These are phyloP conservation scores for Eupsilia transversa DNA, from an alignment of 2,888 invertebrate species.

Conservation along the genomic window DNA sequence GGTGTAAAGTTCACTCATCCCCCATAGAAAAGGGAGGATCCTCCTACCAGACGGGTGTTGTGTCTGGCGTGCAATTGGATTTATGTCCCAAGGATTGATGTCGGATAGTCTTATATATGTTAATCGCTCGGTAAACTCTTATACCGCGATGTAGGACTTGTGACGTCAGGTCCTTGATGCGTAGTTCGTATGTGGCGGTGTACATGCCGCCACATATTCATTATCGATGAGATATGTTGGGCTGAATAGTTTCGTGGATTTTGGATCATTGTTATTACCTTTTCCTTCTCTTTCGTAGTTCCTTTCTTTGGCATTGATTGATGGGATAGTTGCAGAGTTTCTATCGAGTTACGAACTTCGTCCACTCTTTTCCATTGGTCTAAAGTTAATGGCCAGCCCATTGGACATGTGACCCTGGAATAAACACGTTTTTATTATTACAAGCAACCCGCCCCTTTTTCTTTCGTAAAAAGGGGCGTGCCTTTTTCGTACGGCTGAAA, in stretches of 20 bases:
- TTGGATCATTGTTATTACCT: slow-evolving; percentile 2
- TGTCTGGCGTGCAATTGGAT: too few species aligned
- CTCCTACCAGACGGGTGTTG: too few species aligned
- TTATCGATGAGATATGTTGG: background rate
- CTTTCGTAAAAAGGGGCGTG: too few species aligned
- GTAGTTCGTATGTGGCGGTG: too few species aligned
- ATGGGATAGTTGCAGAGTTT: slow-evolving; percentile 64
- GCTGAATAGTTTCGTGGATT: slow-evolving; percentile 14
- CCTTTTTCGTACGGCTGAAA: background rate
- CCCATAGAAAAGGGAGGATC: too few species aligned
- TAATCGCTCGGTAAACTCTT: too few species aligned
- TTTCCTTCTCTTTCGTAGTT: slow-evolving; percentile 74
- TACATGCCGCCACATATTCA: too few species aligned
- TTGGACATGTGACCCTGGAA: slow-evolving; percentile 78
- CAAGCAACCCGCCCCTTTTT: background rate
- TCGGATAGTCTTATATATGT: too few species aligned
- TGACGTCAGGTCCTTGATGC: too few species aligned
- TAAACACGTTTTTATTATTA: background rate
- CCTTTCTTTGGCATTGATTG: slow-evolving; percentile 70
- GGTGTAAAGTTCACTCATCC: too few species aligned
- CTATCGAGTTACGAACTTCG: slow-evolving; percentile 78
- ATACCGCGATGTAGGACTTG: too few species aligned
- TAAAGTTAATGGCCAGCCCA: slow-evolving; percentile 83
- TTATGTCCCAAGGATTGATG: too few species aligned
- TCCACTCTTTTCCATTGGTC: slow-evolving; percentile 83